Evolutionary conservation across 2,113 vertebrate genomes (phyloP).

Genomic region (Neomonachus schauinslandi): DNA sequence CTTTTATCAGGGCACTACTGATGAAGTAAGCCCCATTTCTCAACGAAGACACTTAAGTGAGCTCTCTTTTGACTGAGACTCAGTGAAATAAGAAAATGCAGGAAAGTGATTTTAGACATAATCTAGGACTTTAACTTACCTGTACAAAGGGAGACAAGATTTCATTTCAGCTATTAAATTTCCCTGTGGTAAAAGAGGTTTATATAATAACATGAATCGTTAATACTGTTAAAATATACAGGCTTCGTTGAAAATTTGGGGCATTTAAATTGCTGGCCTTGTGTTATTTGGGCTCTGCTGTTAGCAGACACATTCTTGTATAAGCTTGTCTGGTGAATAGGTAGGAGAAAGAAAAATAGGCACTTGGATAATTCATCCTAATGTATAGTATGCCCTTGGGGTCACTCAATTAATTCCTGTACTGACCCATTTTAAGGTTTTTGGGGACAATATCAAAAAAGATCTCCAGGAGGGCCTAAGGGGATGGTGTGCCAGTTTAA

Average conservation of each 20-base stretch:
- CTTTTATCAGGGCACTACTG: not conserved
- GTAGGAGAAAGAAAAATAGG: not conserved
- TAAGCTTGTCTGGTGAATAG: not conserved
- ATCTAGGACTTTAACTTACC: not conserved
- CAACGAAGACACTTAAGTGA: not conserved
- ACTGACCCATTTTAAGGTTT: constrained; percentile 68
- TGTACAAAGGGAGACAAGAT: not conserved
- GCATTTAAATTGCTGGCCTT: constrained; percentile 21
- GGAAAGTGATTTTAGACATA: not conserved
- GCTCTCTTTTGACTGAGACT: not conserved
- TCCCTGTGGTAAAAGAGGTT: not conserved
- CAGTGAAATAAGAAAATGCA: not conserved
- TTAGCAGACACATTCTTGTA: not conserved
- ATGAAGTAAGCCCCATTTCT: not conserved
- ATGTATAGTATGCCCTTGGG: not conserved
- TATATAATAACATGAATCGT: not conserved
- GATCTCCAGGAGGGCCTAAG: constrained; percentile 45
- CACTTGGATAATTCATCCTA: constrained; percentile 28
- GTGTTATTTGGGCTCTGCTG: not conserved
- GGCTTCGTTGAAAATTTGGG: not conserved
- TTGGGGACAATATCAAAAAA: constrained; percentile 29
- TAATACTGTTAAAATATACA: not conserved
- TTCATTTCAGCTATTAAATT: not conserved
- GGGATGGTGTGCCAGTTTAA: constrained; percentile 15
- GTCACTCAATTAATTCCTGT: constrained; percentile 32